phyloP scores from a whole-genome alignment of 2,797 vertebrate species.

The Enteromius mattozi region DNA sequence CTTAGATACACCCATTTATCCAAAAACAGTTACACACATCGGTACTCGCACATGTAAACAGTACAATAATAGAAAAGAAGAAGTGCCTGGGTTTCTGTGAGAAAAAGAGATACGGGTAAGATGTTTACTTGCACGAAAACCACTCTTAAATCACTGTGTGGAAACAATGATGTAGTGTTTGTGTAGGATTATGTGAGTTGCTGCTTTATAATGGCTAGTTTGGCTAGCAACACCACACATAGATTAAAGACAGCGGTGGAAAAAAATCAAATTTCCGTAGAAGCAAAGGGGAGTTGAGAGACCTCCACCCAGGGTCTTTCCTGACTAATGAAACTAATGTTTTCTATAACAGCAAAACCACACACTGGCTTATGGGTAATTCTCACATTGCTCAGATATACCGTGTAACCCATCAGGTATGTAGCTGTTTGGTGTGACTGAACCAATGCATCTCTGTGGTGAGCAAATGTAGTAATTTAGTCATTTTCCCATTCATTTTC shows the following conservation, averaged over 20 bases:
- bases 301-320: neutral
- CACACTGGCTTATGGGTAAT: slow-evolving; percentile 17
- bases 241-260: slow-evolving; percentile 20
- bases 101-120: slow-evolving; percentile 23
- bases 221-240: slow-evolving; percentile 7
- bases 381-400: slow-evolving; percentile 5
- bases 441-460: slow-evolving; percentile 19
- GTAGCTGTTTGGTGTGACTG: slow-evolving; percentile 36
- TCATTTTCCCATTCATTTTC: slow-evolving; percentile 9
- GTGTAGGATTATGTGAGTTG: slow-evolving; percentile 29
- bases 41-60: neutral
- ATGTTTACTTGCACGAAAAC: slow-evolving; percentile 16
- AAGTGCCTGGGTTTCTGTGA: slow-evolving; percentile 4
- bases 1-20: neutral
- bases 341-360: slow-evolving; percentile 31
- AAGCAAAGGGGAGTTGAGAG: neutral
- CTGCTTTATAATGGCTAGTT: slow-evolving; percentile 34
- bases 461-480: slow-evolving; percentile 32
- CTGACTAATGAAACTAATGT: slow-evolving; percentile 25
- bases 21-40: neutral
- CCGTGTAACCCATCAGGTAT: slow-evolving; percentile 19
- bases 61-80: slow-evolving; percentile 16
- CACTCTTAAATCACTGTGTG: slow-evolving; percentile 26
- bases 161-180: slow-evolving; percentile 39
- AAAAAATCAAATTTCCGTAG: neutral